Evolutionary conservation across 2,113 vertebrate genomes (phyloP), one percentile per base, ranked within the genome.

Genomic region (Cyrtonyx montezumae): DNA sequence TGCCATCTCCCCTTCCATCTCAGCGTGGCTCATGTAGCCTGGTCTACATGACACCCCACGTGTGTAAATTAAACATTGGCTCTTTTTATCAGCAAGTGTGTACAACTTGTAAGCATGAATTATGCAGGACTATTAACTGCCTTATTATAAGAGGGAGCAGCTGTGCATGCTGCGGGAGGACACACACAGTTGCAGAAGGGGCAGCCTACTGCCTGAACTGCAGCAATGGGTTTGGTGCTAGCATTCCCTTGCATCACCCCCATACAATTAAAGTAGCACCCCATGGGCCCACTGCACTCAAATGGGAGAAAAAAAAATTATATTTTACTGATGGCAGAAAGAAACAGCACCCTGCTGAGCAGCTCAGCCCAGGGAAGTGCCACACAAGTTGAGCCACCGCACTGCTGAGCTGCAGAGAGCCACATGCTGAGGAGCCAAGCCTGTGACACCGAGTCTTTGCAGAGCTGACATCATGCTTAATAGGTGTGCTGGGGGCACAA

Each of bases 101-200:
- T 96, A 97, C 91, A 97, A 94, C 94, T 96, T 95, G 94, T 97
- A 96, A 94, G 94, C 95, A 96, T 98, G 96, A 98, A 98, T 98
- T 98, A 98, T 97, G 95, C 96, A 98, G 92, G 93, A 49, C 61
- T 75, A 91, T 96, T 93, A 96, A 91, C 93, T 89, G 67, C 69
- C 81, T 79, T 93, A 84, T 93, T 66, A 58, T 81, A 87, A 93
- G 81, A 85, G 88, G 53, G 42, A 96, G 86, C 90, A 97, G 97
- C 91, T 96, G 88, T 8, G 63, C 59, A 71, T 46, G 75, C 74
- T 88, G 91, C 62, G 65, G 23, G 78, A 94, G 87, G 74, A 91
- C 62, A 83, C 13, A 12, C 34, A 14, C 55, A 90, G 78, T 68
- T 20, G 53, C 6, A 8, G 49, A 75, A 91, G 53, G 65, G 63